These are phyloP conservation scores for Ictalurus punctatus DNA, from an alignment of 2,113 vertebrate genomes.

Conservation along the genomic window DNA sequence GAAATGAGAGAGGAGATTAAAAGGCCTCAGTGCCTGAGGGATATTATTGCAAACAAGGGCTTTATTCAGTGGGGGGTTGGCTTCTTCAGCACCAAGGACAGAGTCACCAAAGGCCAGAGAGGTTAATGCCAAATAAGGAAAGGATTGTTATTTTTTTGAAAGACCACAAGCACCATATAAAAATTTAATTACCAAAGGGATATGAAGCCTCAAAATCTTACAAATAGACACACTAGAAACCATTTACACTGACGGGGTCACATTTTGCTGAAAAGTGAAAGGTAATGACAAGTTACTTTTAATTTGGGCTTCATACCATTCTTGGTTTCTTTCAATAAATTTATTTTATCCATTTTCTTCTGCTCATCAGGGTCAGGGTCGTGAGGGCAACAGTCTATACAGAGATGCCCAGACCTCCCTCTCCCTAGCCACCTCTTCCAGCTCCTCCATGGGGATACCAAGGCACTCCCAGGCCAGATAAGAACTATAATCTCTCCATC, in stretches of 20 bases:
- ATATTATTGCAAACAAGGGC: slow-evolving; percentile 43
- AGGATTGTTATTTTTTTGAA: slow-evolving; percentile 58
- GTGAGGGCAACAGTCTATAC: no score
- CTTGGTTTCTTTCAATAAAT: not conserved
- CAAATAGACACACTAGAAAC: not conserved
- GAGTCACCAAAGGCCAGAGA: slow-evolving; percentile 38
- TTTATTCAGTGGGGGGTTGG: slow-evolving; percentile 7
- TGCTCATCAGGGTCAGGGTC: no score
- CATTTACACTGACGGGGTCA: not conserved
- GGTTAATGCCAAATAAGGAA: slow-evolving; percentile 48
- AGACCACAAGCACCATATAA: slow-evolving; percentile 58
- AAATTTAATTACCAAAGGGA: slow-evolving; percentile 55
- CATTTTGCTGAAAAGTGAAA: not conserved
- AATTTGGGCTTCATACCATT: not conserved
- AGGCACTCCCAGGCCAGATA: no score
- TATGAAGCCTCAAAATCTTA: slow-evolving; percentile 49
- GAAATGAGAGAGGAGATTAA: slow-evolving; percentile 30
- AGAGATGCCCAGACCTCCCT: no score
- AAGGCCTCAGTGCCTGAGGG: not conserved
- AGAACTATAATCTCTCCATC: no score
- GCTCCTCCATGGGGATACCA: no score
- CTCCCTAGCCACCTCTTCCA: no score
- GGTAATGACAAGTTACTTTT: not conserved
- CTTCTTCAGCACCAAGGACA: slow-evolving; percentile 59
- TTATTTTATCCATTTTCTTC: no score